Evolutionary conservation across 2,797 vertebrate genomes (phyloP).

Genomic region (Sebastes paucispinis): DNA sequence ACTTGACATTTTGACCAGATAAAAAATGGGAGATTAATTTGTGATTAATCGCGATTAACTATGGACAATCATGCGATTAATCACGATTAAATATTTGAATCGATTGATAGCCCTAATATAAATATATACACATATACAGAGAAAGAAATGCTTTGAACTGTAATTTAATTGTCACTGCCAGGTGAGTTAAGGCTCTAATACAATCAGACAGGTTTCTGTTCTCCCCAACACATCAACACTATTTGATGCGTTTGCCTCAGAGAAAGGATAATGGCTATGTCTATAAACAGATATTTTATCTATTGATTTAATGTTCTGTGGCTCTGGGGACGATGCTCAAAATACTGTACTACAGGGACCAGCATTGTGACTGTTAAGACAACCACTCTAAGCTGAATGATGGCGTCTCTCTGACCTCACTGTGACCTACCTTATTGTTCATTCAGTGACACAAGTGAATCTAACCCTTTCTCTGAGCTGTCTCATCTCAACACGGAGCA

Average conservation of each 20-base stretch:
- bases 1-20: too few relatives aligned
- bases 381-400: slow-evolving; percentile 20
- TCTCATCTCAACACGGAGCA: slow-evolving; percentile 9
- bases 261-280: slow-evolving; percentile 18
- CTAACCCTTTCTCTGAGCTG: not conserved
- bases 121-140: not conserved
- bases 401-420: slow-evolving; percentile 38
- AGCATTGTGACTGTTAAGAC: slow-evolving; percentile 7
- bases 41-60: too few relatives aligned
- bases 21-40: too few relatives aligned
- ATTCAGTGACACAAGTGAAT: slow-evolving; percentile 5
- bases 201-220: not conserved
- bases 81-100: too few relatives aligned
- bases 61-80: too few relatives aligned
- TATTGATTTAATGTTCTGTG: slow-evolving; percentile 51
- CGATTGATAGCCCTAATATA: not conserved
- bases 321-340: slow-evolving; percentile 32
- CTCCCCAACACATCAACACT: not conserved
- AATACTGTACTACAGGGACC: slow-evolving; percentile 51
- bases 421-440: slow-evolving; percentile 39
- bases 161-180: slow-evolving; percentile 10
- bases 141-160: not conserved
- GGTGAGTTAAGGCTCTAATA: slow-evolving; percentile 11
- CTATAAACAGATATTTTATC: slow-evolving; percentile 41
- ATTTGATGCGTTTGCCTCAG: slow-evolving; percentile 12